A percentile compares a stretch with the other conserved stretches of the same genome.
Conservation (phyloP, 2,113 vertebrate species). For the Sigmodon hispidus region DNA sequence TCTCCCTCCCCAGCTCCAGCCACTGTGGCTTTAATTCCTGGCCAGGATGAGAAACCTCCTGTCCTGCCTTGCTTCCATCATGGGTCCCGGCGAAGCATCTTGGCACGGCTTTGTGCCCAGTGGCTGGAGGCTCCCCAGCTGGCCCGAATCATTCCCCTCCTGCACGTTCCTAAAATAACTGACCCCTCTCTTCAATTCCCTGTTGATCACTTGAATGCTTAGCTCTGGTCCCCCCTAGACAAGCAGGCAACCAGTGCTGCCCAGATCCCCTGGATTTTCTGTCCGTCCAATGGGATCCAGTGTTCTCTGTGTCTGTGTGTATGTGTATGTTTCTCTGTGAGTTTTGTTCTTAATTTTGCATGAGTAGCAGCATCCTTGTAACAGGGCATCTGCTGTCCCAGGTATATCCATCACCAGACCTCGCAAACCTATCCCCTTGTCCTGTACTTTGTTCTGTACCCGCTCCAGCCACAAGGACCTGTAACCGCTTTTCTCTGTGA, state of each 20-base stretch:
- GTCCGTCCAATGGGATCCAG: constrained; percentile 74
- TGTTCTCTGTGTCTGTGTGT: constrained; percentile 69
- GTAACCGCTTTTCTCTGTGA: neutral
- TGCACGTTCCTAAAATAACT: constrained; percentile 78
- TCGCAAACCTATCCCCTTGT: constrained; percentile 61
- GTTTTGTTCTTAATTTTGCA: constrained; percentile 83
- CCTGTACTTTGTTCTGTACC: constrained; percentile 58
- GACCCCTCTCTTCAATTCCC: constrained; percentile 81
- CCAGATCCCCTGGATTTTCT: constrained; percentile 83
- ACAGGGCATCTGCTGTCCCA: constrained; percentile 67
- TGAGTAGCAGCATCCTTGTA: constrained; percentile 77
- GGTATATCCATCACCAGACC: constrained; percentile 87
- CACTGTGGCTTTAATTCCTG: constrained; percentile 48
- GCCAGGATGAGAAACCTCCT: constrained; percentile 61
- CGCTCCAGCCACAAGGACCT: neutral
- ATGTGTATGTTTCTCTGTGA: constrained; percentile 82
- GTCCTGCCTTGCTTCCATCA: constrained; percentile 75
- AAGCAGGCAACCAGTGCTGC: constrained; percentile 99
- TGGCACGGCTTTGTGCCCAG: neutral
- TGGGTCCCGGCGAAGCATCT: neutral
- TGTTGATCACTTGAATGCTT: constrained; percentile 87
- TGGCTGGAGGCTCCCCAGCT: constrained; percentile 27
- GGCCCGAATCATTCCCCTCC: neutral
- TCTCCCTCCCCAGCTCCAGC: constrained; percentile 59
- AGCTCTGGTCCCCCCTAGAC: constrained; percentile 95